Conservation (phyloP, 1,140 invertebrate species). For the Goniozus legneri region DNA sequence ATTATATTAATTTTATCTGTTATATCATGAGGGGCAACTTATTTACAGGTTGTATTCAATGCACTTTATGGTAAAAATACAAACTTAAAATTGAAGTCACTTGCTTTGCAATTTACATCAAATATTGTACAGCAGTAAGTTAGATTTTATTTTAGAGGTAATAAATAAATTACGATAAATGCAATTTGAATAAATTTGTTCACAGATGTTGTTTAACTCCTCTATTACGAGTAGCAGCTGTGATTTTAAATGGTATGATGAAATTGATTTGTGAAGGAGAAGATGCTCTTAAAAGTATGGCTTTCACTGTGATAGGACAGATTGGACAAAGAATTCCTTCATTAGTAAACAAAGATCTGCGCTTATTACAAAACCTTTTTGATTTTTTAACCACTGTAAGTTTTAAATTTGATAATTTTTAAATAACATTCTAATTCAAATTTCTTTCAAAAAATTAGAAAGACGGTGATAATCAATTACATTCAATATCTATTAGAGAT, state of each 20-base stretch:
- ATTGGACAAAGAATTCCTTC: constrained; percentile 66
- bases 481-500: constrained; percentile 59
- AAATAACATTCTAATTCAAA: not conserved
- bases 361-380: constrained; percentile 65
- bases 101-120: constrained; percentile 78
- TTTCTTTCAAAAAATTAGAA: not conserved
- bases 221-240: constrained; percentile 41
- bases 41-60: constrained; percentile 76
- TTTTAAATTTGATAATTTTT: constrained; percentile 13
- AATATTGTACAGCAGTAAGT: constrained; percentile 77
- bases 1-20: constrained; percentile 6
- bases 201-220: constrained; percentile 39
- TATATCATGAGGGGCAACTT: constrained; percentile 6
- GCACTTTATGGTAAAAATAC: constrained; percentile 81
- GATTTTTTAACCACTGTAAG: constrained; percentile 61
- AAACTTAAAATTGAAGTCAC: constrained; percentile 74
- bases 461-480: constrained; percentile 37
- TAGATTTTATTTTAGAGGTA: constrained; percentile 2
- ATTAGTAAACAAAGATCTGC: constrained; percentile 66
- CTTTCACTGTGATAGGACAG: constrained; percentile 74
- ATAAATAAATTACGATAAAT: not conserved
- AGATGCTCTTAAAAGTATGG: constrained; percentile 63
- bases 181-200: not conserved
- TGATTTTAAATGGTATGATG: constrained; percentile 49
- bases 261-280: constrained; percentile 54